These are phyloP conservation scores for Periparus ater DNA, from an alignment of 2,797 vertebrate genomes.

Conservation along the genomic window DNA sequence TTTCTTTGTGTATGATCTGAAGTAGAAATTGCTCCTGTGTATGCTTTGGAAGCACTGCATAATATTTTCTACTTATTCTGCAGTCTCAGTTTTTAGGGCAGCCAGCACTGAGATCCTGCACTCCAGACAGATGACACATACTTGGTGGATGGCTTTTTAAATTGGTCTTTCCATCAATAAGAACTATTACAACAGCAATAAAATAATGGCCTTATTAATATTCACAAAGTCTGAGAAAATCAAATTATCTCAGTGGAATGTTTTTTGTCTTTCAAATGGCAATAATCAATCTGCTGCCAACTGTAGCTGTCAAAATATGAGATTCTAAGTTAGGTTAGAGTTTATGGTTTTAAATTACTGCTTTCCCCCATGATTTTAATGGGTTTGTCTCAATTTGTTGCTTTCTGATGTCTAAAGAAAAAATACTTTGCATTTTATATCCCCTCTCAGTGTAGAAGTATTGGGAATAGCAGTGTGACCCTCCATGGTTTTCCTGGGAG, in stretches of 20 bases:
- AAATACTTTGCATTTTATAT: background rate
- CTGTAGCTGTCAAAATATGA: background rate
- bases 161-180: background rate
- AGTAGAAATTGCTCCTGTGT: background rate
- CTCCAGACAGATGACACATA: background rate
- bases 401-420: background rate
- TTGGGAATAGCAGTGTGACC: background rate
- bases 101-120: background rate
- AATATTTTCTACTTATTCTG: background rate
- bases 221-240: constrained; percentile 9
- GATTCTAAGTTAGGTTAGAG: background rate
- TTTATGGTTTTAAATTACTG: background rate
- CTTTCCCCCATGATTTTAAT: background rate
- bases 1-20: background rate
- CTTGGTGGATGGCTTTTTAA: background rate
- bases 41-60: background rate
- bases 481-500: background rate
- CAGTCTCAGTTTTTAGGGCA: background rate
- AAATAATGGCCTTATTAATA: constrained; percentile 28
- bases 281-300: constrained; percentile 21
- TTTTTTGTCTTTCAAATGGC: constrained; percentile 28
- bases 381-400: background rate
- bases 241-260: background rate
- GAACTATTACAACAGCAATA: background rate
- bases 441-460: accelerated